Evolutionary conservation across 2,888 invertebrate species (phyloP).

Genomic region (Lepidocyrtinus sp.): DNA sequence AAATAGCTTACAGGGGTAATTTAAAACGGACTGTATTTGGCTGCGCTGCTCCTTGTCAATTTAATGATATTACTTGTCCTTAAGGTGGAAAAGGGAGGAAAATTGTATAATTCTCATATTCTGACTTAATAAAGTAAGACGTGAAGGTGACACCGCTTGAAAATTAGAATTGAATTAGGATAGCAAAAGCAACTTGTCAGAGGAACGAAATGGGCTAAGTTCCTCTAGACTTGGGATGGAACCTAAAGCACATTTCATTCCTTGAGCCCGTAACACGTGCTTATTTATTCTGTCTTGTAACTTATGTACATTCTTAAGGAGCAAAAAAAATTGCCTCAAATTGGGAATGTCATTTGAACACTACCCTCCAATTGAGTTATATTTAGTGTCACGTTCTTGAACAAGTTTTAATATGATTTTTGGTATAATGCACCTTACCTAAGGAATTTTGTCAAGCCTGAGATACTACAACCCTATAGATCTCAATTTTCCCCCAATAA

Average conservation of each 20-base stretch:
- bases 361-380: slow-evolving; percentile 9
- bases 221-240: no score
- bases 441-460: background rate
- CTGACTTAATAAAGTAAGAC: background rate
- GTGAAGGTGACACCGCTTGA: no score
- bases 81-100: background rate
- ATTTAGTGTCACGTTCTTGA: slow-evolving; percentile 13
- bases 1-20: slow-evolving; percentile 10
- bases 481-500: background rate
- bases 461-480: background rate
- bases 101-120: background rate
- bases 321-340: background rate
- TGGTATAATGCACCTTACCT: no score
- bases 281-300: no score
- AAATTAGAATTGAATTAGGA: slow-evolving; percentile 9
- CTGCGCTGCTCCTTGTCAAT: background rate
- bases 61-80: slow-evolving; percentile 13
- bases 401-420: no score
- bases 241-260: no score
- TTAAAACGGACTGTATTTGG: slow-evolving; percentile 2
- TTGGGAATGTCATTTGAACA: slow-evolving; percentile 6
- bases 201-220: background rate
- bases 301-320: no score
- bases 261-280: background rate
- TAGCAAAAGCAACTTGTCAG: background rate